Evolutionary conservation across 2,888 invertebrate genomes (phyloP), one percentile per base, ranked within the genome.

Genomic region (Drosophila formosana): DNA sequence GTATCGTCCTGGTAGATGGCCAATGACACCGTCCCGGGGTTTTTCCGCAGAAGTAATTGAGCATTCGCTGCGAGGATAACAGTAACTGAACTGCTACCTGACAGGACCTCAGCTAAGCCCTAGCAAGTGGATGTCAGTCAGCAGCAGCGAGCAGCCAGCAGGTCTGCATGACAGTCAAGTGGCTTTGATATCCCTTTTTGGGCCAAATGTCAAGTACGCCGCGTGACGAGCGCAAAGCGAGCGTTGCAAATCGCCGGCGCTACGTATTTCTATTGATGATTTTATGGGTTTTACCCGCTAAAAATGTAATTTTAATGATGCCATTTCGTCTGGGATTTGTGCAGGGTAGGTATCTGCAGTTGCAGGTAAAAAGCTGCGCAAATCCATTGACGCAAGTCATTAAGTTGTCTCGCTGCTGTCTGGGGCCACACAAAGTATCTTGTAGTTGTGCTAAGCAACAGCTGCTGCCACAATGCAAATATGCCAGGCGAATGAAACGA

Each of bases 281-380:
- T 87, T 87, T 88, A 87, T 88, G 86, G 86, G 88, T 85, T 87
- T 87, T 87, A 82, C 86, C 86, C 86, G 72, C 78, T 49, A 75
- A 72, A 80, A 77, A 72, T 80, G 68, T 52, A 28, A 70, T 63
- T 71, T 68, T 74, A 82, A 78, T 78, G 80, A 85, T 85, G 83
- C 82, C 83, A 78, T 51, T 61, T 57, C 55, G 83, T 83, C 82
- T 83, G 70, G n/a, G 58, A 41, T 56, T 28, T 43, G 18, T 18
- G 57, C 8, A 26, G 41, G 28, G 50, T n/a, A 41, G 60, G 7
- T 9, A 6, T 25, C 6, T 8, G 49, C 13, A 39, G 39, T 39
- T 9, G 50, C 76, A 80, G 75, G 74, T 70, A 79, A 63, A 57
- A 67, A 70, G 66, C 74, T 53, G 50, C 37, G 13, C 75, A 81